These are phyloP conservation scores for Clamator glandarius DNA, from an alignment of 2,797 vertebrate genomes.

Conservation along the genomic window DNA sequence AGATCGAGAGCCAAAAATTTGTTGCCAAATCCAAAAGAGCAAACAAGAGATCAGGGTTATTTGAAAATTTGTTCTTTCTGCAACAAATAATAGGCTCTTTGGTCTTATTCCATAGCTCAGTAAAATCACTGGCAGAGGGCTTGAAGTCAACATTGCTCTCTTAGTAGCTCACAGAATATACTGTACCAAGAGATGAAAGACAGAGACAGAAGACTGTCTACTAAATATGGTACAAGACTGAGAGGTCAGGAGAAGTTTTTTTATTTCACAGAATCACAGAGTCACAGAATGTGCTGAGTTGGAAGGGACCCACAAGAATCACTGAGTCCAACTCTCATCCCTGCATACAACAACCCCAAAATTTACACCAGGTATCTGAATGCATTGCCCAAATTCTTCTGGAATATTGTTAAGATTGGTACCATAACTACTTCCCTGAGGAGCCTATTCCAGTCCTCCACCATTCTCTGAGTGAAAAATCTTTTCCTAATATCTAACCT, in stretches of 20 bases:
- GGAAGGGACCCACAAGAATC: too few species aligned
- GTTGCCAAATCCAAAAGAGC: conserved; percentile 7
- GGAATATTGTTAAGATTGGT: too few species aligned
- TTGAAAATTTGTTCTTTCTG: conserved; percentile 10
- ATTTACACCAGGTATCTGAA: too few species aligned
- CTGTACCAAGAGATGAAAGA: background rate
- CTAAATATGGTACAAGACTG: background rate
- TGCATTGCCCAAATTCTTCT: too few species aligned
- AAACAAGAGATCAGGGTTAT: background rate
- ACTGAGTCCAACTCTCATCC: too few species aligned
- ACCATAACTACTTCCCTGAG: too few species aligned
- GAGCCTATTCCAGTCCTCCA: too few species aligned
- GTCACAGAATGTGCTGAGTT: too few species aligned
- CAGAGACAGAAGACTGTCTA: background rate
- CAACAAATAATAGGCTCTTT: background rate
- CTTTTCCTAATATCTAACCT: too few species aligned
- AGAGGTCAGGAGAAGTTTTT: background rate
- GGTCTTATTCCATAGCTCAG: background rate
- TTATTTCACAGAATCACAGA: background rate
- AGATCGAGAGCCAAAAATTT: background rate
- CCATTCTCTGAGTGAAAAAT: too few species aligned
- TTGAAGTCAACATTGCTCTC: background rate
- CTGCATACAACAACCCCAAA: too few species aligned
- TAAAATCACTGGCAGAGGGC: background rate
- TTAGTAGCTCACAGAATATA: background rate